A percentile compares a stretch with the other conserved stretches of the same genome.
phyloP scores from a whole-genome alignment of 2,888 invertebrate species.

The Synanthedon andrenaeformis region DNA sequence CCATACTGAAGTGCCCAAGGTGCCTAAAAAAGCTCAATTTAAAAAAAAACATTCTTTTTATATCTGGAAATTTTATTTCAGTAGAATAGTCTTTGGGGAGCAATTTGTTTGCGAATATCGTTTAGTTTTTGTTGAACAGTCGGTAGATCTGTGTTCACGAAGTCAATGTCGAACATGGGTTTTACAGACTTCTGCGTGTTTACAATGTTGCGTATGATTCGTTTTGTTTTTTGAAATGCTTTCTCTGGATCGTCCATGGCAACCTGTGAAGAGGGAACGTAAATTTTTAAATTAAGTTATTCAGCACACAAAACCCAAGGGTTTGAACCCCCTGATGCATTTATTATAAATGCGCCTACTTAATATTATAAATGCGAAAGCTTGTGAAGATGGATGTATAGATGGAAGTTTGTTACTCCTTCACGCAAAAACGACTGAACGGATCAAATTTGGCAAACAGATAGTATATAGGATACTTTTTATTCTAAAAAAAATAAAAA shows the following conservation, averaged over 20 bases:
- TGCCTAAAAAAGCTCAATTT: neutral
- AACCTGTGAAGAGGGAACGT: slow-evolving; percentile 23
- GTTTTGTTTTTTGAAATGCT: slow-evolving; percentile 42
- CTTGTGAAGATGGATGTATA: too few species aligned
- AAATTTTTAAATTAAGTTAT: neutral
- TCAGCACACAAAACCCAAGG: neutral
- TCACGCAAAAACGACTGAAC: too few species aligned
- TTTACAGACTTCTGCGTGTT: slow-evolving; percentile 30
- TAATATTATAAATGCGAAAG: too few species aligned
- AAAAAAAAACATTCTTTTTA: slow-evolving; percentile 4
- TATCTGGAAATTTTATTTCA: slow-evolving; percentile 19
- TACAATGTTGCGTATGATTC: slow-evolving; percentile 38
- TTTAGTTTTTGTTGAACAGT: slow-evolving; percentile 29
- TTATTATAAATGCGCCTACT: too few species aligned
- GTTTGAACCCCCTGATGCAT: too few species aligned
- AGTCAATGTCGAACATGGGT: slow-evolving; percentile 55
- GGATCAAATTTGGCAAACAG: too few species aligned
- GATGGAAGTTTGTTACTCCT: too few species aligned
- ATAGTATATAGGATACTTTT: too few species aligned
- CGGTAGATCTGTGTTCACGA: slow-evolving; percentile 26
- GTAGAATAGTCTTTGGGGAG: slow-evolving; percentile 41
- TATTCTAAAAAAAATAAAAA: too few species aligned
- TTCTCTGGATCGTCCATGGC: slow-evolving; percentile 39
- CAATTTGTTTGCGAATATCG: slow-evolving; percentile 40
- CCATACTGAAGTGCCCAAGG: too few species aligned